Evolutionary conservation across 2,113 vertebrate species (phyloP), one percentile per base, ranked within the genome.

Genomic region (Cochlearius cochlearius): DNA sequence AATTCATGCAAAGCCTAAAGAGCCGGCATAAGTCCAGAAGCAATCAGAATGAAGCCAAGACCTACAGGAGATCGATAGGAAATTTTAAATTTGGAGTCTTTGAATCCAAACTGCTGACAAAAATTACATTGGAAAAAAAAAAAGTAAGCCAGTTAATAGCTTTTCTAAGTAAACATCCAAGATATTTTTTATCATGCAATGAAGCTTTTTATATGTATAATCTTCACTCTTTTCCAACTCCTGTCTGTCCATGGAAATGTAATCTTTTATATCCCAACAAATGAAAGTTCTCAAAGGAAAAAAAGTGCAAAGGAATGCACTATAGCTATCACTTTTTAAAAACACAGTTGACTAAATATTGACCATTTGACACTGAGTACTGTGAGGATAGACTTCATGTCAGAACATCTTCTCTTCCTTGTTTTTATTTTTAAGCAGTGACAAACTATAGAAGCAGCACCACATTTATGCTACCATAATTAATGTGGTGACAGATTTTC

Each of bases 91-190:
- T 76, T 83, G 45, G 25, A 69, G n/a, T 80, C 53, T 94, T 91
- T 91, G 68, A 94, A 89, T 87, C 45, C 45, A 95, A 96, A 95
- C 26, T 90, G 95, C 88, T 96, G 96, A 97, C 86, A 96, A 86
- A 95, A 79, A 27, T 25, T 52, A 26, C 30, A 69, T 22, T 9
- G 52, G 38, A 39, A 38, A 34, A 20, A 60, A 45, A 59, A 41
- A 41, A 66, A 30, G 12, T 23, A 68, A 83, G 39, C 15, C 21
- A 63, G 75, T 66, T 96, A 91, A 94, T 79, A 36, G 30, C 3
- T 93, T 97, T 96, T 82, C 68, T 88, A 77, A 92, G 47, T 63
- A 96, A 96, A 88, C 27, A 90, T 47, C 50, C 30, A 67, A 73
- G 38, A 50, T 69, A 38, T 39, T 59, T 89, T 92, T 94, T 89